A percentile compares a stretch with the other conserved stretches of the same genome.
Evolutionary conservation across 2,113 vertebrate genomes (phyloP).

Genomic region (Tragelaphus imberbis): DNA sequence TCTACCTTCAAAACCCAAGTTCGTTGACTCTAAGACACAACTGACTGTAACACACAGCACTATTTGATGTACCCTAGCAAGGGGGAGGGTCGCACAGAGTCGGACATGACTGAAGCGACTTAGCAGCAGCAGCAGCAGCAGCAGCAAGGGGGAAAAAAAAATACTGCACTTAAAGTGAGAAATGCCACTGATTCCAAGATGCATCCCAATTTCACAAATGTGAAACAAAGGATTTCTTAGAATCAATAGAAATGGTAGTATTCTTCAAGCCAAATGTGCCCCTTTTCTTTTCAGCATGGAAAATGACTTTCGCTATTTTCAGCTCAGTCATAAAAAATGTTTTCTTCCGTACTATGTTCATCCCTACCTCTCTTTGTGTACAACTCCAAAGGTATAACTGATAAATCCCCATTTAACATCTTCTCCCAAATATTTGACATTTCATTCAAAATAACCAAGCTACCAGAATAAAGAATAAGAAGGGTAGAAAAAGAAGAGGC

Average conservation of each 20-base stretch:
- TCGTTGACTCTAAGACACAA: not conserved
- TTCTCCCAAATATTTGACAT: not conserved
- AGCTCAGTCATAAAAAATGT: not conserved
- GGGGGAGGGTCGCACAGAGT: not conserved
- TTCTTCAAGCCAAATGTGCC: not conserved
- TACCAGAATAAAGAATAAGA: not conserved
- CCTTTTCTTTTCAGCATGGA: not conserved
- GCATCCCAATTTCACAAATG: not conserved
- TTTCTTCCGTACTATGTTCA: not conserved
- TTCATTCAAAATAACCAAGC: not conserved
- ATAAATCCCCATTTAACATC: not conserved
- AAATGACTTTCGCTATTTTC: not conserved
- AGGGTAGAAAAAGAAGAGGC: not conserved
- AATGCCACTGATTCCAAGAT: not conserved
- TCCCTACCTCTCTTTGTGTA: not conserved
- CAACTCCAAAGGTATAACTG: not conserved
- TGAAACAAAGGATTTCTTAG: not conserved
- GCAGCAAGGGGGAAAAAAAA: not conserved
- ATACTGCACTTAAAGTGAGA: not conserved
- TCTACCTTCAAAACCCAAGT: not conserved
- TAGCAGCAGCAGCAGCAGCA: no score
- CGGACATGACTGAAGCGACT: no score
- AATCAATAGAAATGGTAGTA: not conserved
- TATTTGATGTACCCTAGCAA: not conserved
- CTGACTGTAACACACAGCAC: not conserved